Evolutionary conservation across 2,797 vertebrate species (phyloP).

Genomic region (Mycteria americana): DNA sequence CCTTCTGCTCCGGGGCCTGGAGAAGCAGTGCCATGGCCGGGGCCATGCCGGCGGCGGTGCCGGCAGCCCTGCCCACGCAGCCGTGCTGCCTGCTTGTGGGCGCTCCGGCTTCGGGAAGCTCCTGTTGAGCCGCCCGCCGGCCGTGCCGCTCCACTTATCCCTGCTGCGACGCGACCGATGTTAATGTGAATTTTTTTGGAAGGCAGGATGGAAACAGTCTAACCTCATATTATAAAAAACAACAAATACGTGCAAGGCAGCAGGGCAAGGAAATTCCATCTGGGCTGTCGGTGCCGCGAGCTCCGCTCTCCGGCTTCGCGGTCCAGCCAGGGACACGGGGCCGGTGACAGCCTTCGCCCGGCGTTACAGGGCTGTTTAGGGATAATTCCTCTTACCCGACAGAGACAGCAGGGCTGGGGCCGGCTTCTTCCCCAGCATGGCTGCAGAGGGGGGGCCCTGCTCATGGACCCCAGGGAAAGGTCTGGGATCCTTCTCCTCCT

Average conservation of each 20-base stretch:
- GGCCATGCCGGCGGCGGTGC: background rate
- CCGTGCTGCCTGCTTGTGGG: background rate
- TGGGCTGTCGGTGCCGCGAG: rapidly evolving
- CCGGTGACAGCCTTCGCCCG: background rate
- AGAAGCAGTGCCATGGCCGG: background rate
- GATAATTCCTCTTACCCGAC: background rate
- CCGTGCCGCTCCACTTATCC: rapidly evolving
- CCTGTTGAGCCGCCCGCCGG: rapidly evolving
- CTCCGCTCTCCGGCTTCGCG: rapidly evolving
- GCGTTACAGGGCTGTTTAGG: rapidly evolving
- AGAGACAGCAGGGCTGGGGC: background rate
- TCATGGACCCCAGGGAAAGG: rapidly evolving
- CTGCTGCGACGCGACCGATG: rapidly evolving
- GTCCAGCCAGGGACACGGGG: background rate
- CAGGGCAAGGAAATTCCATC: background rate
- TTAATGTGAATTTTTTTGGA: background rate
- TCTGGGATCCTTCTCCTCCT: background rate
- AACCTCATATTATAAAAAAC: background rate
- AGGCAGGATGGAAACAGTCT: conserved; percentile 21
- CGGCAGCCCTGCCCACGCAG: background rate
- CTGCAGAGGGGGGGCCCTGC: rapidly evolving
- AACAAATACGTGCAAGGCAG: background rate
- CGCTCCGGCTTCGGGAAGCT: background rate
- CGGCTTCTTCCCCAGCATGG: background rate
- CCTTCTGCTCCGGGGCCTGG: too few species aligned